These are phyloP conservation scores for Tetramorium simillimum DNA, from an alignment of 1,140 invertebrate genomes.

Conservation along the genomic window DNA sequence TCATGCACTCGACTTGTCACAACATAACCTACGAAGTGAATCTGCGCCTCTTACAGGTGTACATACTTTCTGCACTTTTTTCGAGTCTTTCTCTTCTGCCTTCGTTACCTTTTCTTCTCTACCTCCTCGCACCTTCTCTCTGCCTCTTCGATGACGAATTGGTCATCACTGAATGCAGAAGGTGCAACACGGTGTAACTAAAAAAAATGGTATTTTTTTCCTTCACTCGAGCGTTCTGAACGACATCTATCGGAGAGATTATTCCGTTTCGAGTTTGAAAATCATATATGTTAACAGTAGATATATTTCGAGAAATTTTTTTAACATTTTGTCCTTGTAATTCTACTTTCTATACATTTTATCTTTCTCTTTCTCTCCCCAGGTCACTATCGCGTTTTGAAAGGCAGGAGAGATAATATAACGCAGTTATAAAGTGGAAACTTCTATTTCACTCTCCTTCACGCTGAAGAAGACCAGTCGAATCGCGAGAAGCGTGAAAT, in stretches of 20 bases:
- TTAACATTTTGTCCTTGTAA: not conserved
- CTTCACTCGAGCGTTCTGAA: no score
- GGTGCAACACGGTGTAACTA: not conserved
- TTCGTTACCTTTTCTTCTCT: not conserved
- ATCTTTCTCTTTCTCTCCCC: not conserved
- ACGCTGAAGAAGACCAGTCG: not conserved
- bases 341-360: not conserved
- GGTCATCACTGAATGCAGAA: no score
- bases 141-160: no score
- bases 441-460: not conserved
- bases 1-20: not conserved
- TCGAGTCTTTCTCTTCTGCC: not conserved
- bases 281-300: not conserved
- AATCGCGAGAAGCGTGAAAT: not conserved
- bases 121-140: not conserved
- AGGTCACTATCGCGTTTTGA: no score
- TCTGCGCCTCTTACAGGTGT: not conserved
- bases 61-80: not conserved
- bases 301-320: not conserved
- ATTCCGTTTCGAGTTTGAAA: not conserved
- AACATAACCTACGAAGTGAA: slow-evolving; percentile 17
- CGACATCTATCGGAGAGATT: not conserved
- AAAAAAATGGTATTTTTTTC: no score
- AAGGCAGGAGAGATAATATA: no score
- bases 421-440: no score